Percentiles rank a stretch among this genome's conserved stretches.
These are phyloP conservation scores for Frieseomelitta varia DNA, from an alignment of 1,140 invertebrate species.

Conservation along the genomic window DNA sequence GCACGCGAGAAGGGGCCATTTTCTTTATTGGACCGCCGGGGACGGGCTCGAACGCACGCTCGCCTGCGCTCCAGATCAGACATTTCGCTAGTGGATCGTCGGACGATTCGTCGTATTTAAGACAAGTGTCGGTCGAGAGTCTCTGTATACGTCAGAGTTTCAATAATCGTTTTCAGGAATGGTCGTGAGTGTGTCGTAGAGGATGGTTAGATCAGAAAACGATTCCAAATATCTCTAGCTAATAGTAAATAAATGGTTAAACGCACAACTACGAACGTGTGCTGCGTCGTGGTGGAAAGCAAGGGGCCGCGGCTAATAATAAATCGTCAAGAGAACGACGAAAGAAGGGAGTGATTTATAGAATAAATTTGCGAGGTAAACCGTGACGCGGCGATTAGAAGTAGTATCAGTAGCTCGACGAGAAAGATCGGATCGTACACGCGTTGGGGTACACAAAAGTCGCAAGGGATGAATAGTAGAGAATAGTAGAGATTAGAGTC, in stretches of 20 bases:
- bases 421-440: neutral
- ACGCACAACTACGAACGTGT: neutral
- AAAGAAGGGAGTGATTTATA: slow-evolving; percentile 35
- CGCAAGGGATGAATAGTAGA: neutral
- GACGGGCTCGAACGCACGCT: slow-evolving; percentile 76
- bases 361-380: neutral
- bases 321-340: neutral
- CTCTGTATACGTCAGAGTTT: slow-evolving; percentile 61
- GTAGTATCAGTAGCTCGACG: neutral
- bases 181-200: slow-evolving; percentile 21
- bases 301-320: neutral
- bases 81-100: slow-evolving; percentile 73
- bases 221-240: slow-evolving; percentile 22
- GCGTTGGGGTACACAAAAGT: neutral
- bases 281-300: neutral
- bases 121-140: slow-evolving; percentile 67
- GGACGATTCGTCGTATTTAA: slow-evolving; percentile 64
- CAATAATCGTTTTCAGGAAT: slow-evolving; percentile 45
- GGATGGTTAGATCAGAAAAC: slow-evolving; percentile 48
- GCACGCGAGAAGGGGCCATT: slow-evolving; percentile 80
- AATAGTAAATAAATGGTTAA: neutral
- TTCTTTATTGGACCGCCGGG: slow-evolving; percentile 75
- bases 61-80: slow-evolving; percentile 78
- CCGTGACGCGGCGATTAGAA: neutral
- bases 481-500: slow-evolving; percentile 25